Conservation (phyloP, 2,113 vertebrate species). For the Pedionomus torquatus region DNA sequence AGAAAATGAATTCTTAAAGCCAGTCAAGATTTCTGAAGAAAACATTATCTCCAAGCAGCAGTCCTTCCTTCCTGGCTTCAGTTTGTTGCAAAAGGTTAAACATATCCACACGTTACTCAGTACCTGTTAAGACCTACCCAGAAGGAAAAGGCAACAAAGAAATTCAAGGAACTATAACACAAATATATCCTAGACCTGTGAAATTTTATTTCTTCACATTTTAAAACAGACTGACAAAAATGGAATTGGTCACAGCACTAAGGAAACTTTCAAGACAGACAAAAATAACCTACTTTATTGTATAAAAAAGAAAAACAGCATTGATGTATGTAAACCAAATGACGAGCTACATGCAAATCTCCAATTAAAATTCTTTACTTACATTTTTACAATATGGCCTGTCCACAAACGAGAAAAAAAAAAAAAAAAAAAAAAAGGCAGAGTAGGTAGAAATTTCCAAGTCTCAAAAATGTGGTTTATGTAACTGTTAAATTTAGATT, state of each 20-base stretch:
- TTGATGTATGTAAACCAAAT: neutral
- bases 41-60: neutral
- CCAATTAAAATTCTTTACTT: neutral
- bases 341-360: neutral
- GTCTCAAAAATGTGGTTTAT: constrained; percentile 65
- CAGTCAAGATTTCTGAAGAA: neutral
- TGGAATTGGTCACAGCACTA: neutral
- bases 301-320: neutral
- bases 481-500: constrained; percentile 73
- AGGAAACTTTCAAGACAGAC: constrained; percentile 23
- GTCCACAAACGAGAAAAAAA: neutral
- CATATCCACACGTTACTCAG: neutral
- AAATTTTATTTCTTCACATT: constrained; percentile 1
- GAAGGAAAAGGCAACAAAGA: neutral
- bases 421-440: neutral
- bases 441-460: constrained; percentile 53
- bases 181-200: neutral
- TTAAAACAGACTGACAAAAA: constrained; percentile 27
- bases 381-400: neutral
- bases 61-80: neutral
- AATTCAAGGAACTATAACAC: neutral
- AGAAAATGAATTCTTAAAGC: neutral
- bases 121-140: neutral
- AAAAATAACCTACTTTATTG: constrained; percentile 7
- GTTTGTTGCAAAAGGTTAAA: neutral